Conservation (phyloP, 2,888 invertebrate genomes). For the Nebria brevicollis region DNA sequence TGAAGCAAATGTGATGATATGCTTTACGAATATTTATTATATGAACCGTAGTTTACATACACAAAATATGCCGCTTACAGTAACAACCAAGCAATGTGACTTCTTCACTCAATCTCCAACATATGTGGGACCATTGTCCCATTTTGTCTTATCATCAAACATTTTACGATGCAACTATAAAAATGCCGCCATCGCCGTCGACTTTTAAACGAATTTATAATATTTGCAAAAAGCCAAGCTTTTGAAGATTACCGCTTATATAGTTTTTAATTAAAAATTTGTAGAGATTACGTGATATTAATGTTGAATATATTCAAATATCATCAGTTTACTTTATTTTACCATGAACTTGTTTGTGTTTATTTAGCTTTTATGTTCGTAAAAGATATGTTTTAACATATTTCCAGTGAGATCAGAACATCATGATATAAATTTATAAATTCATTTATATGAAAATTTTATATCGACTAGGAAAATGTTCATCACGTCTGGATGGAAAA, state of each 20-base stretch:
- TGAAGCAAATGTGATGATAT: constrained; percentile 17
- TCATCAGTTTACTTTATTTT: neutral
- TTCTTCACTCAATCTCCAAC: neutral
- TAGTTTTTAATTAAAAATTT: neutral
- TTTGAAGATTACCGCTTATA: neutral
- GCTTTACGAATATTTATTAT: constrained; percentile 22
- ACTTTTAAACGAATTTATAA: neutral
- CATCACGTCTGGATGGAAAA: neutral
- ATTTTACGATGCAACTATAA: constrained; percentile 17
- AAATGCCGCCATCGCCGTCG: neutral
- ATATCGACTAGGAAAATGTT: neutral
- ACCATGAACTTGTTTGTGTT: neutral
- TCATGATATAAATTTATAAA: neutral
- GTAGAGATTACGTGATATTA: neutral
- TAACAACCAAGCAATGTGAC: neutral
- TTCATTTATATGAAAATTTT: neutral
- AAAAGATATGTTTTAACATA: neutral
- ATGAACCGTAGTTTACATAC: constrained; percentile 20
- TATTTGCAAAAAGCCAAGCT: neutral
- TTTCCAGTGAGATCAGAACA: neutral
- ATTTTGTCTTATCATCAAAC: constrained; percentile 10
- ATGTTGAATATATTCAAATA: neutral
- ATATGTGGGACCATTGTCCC: constrained; percentile 10
- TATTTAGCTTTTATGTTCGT: neutral
- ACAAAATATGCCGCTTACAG: constrained; percentile 11